A percentile compares a stretch with the other conserved stretches of the same genome.
These are phyloP conservation scores for Crocidura indochinensis DNA, from an alignment of 2,797 vertebrate species.

Conservation along the genomic window DNA sequence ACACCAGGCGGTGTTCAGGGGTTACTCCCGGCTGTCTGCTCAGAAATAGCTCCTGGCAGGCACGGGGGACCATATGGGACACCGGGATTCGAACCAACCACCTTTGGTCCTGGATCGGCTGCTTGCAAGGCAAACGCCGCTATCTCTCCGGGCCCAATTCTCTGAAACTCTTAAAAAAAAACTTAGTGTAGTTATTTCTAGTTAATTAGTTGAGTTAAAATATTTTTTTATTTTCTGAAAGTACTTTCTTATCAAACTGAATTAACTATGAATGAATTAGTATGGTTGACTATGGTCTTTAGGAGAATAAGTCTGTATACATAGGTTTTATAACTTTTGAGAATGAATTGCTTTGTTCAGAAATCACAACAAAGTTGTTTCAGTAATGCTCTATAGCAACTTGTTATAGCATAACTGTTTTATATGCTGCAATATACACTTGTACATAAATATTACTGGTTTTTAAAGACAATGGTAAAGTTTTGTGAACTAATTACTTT, in stretches of 20 bases:
- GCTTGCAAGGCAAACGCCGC: too few species aligned
- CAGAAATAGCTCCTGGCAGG: too few species aligned
- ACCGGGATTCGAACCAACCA: too few species aligned
- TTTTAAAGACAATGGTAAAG: conserved; percentile 55
- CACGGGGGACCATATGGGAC: too few species aligned
- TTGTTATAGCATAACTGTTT: neutral
- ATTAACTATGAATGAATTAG: conserved; percentile 17
- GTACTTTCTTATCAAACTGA: conserved; percentile 40
- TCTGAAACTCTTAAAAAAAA: neutral
- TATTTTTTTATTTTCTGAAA: conserved; percentile 17
- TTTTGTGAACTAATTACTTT: neutral
- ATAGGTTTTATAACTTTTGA: conserved; percentile 41
- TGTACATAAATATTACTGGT: neutral
- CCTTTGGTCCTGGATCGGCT: too few species aligned
- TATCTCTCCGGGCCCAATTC: too few species aligned
- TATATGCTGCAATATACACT: too few species aligned
- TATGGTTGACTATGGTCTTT: conserved; percentile 1
- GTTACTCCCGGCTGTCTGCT: too few species aligned
- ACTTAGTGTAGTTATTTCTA: conserved; percentile 42
- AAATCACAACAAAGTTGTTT: conserved; percentile 44
- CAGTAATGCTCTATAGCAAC: conserved; percentile 4
- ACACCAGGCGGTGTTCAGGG: too few species aligned
- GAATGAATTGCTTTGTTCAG: neutral
- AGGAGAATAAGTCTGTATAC: neutral
- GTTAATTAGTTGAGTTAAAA: conserved; percentile 36